These are phyloP conservation scores for Chelon labrosus DNA, from an alignment of 2,797 vertebrate genomes.

Conservation along the genomic window DNA sequence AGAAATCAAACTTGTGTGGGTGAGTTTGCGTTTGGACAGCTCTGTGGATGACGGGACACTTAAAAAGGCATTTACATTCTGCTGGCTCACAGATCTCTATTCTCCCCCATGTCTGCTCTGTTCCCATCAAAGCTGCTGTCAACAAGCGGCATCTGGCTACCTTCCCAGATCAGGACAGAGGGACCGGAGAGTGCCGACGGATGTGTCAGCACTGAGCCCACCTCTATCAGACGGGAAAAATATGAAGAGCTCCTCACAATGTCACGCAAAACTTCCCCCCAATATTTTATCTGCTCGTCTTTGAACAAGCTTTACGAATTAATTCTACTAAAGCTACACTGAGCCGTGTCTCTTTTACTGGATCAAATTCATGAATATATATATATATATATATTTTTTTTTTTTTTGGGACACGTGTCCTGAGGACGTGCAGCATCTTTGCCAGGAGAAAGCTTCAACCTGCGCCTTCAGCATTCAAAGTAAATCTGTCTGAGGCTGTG, in stretches of 20 bases:
- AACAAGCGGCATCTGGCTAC: slow-evolving; percentile 55
- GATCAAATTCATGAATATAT: slow-evolving; percentile 62
- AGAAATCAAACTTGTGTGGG: not conserved
- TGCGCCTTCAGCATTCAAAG: slow-evolving; percentile 38
- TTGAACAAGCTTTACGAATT: slow-evolving; percentile 48
- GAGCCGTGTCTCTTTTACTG: slow-evolving; percentile 58
- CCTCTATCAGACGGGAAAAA: slow-evolving; percentile 5
- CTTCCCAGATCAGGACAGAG: slow-evolving; percentile 51
- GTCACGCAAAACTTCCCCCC: slow-evolving; percentile 22
- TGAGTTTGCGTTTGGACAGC: slow-evolving; percentile 12
- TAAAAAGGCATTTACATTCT: slow-evolving; percentile 48
- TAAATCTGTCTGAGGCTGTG: slow-evolving; percentile 44
- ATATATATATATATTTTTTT: no score
- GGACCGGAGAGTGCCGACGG: slow-evolving; percentile 18
- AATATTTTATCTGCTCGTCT: slow-evolving; percentile 47
- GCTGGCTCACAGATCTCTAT: slow-evolving; percentile 34
- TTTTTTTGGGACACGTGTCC: slow-evolving; percentile 42
- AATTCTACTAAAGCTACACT: slow-evolving; percentile 50
- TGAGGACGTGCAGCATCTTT: slow-evolving; percentile 30
- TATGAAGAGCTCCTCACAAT: not conserved
- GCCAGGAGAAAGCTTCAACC: slow-evolving; percentile 45
- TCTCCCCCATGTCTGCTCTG: slow-evolving; percentile 43
- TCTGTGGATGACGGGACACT: slow-evolving; percentile 39
- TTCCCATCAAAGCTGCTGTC: slow-evolving; percentile 62
- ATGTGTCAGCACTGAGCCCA: slow-evolving; percentile 27